A percentile compares a stretch with the other conserved stretches of the same genome.
Conservation (phyloP, 2,888 invertebrate genomes). For the Steromphala cineraria region DNA sequence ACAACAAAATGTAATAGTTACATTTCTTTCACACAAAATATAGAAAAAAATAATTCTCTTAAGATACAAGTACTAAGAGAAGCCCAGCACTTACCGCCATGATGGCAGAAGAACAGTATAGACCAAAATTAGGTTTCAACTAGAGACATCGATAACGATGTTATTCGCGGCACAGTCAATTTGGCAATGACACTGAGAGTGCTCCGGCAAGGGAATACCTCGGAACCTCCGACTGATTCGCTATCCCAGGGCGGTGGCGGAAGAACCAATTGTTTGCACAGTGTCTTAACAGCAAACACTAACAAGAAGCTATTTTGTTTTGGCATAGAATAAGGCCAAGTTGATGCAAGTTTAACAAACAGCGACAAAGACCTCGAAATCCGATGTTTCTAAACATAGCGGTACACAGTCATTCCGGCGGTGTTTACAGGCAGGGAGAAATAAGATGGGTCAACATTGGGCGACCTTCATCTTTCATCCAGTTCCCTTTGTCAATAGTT, state of each 20-base stretch:
- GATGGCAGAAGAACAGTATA: background rate
- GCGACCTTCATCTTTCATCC: background rate
- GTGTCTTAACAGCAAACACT: background rate
- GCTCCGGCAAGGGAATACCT: background rate
- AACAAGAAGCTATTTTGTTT: slow-evolving; percentile 6
- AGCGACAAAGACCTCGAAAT: slow-evolving; percentile 10
- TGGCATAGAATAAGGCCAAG: background rate
- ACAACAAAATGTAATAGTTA: too few relatives aligned
- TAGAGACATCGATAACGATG: background rate
- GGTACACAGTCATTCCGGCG: background rate
- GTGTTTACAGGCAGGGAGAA: background rate
- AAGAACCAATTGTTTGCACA: background rate
- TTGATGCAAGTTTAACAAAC: background rate
- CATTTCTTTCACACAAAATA: too few relatives aligned
- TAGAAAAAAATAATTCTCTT: too few relatives aligned
- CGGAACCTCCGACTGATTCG: background rate
- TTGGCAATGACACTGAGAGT: background rate
- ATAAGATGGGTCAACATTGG: too few relatives aligned
- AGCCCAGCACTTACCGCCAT: background rate
- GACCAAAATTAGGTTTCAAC: too few relatives aligned
- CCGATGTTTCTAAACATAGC: slow-evolving; percentile 14
- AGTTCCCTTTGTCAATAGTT: background rate
- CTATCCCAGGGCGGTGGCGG: background rate
- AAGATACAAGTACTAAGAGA: too few relatives aligned
- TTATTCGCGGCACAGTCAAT: background rate